Percentiles rank a stretch among this genome's conserved stretches.
Conservation (phyloP, 2,113 vertebrate species). For the Malurus alboscapulatus region DNA sequence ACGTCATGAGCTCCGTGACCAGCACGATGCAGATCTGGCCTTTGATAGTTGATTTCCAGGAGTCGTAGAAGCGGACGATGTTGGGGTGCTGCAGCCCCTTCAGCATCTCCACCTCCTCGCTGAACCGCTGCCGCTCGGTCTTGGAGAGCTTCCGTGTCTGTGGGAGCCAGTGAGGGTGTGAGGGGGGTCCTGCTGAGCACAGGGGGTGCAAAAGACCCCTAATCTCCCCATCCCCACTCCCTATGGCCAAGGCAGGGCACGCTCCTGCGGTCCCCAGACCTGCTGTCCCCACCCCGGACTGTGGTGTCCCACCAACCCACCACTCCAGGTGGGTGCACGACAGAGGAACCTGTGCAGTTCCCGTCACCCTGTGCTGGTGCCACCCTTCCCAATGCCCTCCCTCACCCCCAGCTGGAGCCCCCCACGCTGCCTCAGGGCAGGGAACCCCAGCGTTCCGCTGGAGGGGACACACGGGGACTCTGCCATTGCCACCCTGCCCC, state of each 20-base stretch:
- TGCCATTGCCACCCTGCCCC: not conserved
- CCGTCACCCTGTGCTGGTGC: not conserved
- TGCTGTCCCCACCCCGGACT: not conserved
- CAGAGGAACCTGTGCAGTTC: not conserved
- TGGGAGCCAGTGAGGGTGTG: not conserved
- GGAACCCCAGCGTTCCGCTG: not conserved
- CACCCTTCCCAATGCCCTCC: rapidly evolving
- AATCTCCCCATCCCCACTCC: rapidly evolving
- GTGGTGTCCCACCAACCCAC: rapidly evolving
- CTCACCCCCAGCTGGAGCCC: not conserved
- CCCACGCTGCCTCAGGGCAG: not conserved
- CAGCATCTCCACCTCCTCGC: conserved; percentile 93
- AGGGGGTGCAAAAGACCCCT: not conserved
- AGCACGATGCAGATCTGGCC: conserved; percentile 89
- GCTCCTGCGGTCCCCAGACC: not conserved
- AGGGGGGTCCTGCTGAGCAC: rapidly evolving
- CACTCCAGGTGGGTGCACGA: not conserved
- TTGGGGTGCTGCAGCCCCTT: conserved; percentile 95
- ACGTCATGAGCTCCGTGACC: conserved; percentile 96
- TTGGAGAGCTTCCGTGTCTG: conserved; percentile 87
- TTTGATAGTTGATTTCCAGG: conserved; percentile 87
- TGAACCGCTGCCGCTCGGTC: conserved; percentile 87
- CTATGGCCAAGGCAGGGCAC: rapidly evolving
- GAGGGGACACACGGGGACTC: rapidly evolving
- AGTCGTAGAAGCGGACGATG: conserved; percentile 95